These are phyloP conservation scores for Nemotelus nigrinus DNA, from an alignment of 2,888 invertebrate species.

Conservation along the genomic window DNA sequence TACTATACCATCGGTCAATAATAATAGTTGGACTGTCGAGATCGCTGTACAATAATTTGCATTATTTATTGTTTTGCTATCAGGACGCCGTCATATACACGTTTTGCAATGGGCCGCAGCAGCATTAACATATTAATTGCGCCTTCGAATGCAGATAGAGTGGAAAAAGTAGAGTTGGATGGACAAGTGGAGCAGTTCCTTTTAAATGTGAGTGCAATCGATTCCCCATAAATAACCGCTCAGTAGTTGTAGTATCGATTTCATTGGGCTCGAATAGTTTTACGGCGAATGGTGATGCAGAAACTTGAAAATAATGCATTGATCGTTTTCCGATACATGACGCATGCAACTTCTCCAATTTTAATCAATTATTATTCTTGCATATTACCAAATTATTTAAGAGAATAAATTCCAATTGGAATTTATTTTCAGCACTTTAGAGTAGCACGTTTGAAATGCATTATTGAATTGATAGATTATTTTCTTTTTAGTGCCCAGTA, in stretches of 20 bases:
- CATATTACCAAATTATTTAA: neutral
- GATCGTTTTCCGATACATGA: neutral
- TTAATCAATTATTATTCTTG: neutral
- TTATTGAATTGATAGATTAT: neutral
- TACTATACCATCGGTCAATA: slow-evolving; percentile 10
- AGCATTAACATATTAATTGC: slow-evolving; percentile 49
- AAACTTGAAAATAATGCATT: neutral
- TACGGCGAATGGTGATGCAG: neutral
- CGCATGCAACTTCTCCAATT: neutral
- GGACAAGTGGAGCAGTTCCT: slow-evolving; percentile 24
- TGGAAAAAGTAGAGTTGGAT: slow-evolving; percentile 20
- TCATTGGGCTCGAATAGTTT: neutral
- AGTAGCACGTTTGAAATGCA: neutral
- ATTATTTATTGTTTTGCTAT: slow-evolving; percentile 49
- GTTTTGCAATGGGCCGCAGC: slow-evolving; percentile 40
- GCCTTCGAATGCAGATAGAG: slow-evolving; percentile 40
- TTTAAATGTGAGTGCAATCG: slow-evolving; percentile 29
- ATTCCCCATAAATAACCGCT: slow-evolving; percentile 31
- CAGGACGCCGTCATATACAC: slow-evolving; percentile 21
- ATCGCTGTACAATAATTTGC: slow-evolving; percentile 46
- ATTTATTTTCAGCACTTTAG: too few species aligned
- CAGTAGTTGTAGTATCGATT: neutral
- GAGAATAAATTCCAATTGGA: neutral
- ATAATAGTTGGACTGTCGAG: slow-evolving; percentile 11
- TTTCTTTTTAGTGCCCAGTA: neutral